A percentile compares a stretch with the other conserved stretches of the same genome.
Evolutionary conservation across 2,797 vertebrate genomes (phyloP).

Genomic region (Hydrolagus colliei): DNA sequence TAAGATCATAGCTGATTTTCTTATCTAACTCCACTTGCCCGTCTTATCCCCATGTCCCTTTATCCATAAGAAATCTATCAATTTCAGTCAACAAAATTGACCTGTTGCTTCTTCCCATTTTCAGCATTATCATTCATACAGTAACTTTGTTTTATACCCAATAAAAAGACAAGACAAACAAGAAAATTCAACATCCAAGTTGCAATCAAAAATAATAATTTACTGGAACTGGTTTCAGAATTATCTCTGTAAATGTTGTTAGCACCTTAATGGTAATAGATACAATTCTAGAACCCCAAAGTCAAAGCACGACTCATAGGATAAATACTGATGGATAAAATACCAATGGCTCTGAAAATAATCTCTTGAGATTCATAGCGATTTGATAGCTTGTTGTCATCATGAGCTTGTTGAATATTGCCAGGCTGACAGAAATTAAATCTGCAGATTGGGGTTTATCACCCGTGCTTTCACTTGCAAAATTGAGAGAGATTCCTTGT

Average conservation of each 20-base stretch:
- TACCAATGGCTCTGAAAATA: background rate
- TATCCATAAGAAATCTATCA: no score
- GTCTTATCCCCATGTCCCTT: no score
- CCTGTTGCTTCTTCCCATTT: background rate
- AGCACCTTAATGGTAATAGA: background rate
- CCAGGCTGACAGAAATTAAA: conserved; percentile 15
- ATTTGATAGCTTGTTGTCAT: background rate
- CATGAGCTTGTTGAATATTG: background rate
- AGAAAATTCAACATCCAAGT: background rate
- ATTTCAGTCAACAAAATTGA: no score
- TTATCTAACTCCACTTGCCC: no score
- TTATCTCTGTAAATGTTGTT: background rate
- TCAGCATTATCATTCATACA: background rate
- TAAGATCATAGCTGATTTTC: no score
- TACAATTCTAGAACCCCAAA: background rate
- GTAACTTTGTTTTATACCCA: background rate
- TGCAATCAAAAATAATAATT: background rate
- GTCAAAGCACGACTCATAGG: background rate
- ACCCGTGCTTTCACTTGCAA: conserved; percentile 1
- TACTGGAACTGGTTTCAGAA: background rate
- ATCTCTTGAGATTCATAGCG: background rate
- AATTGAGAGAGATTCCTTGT: conserved; percentile 26
- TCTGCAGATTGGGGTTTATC: conserved; percentile 12
- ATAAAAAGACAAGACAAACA: background rate
- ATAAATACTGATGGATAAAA: background rate